phyloP scores from a whole-genome alignment of 2,888 invertebrate genomes.

The Ophraella communa region DNA sequence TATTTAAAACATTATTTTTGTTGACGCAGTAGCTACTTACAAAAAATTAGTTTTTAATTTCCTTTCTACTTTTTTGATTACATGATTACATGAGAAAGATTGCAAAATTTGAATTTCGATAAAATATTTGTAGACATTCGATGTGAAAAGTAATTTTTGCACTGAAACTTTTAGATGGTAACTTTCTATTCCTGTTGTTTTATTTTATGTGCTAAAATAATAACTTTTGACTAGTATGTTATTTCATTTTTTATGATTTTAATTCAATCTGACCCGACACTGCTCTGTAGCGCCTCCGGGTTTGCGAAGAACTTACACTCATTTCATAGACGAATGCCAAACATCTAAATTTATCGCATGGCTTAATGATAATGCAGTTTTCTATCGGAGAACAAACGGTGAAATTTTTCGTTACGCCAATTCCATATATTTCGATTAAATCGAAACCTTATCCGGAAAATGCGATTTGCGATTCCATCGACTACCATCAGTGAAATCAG shows the following conservation, averaged over 20 bases:
- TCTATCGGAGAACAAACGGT: conserved; percentile 33
- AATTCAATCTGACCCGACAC: background rate
- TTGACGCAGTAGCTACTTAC: too few relatives aligned
- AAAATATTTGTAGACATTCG: too few relatives aligned
- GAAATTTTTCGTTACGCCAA: conserved; percentile 43
- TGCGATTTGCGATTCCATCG: conserved; percentile 17
- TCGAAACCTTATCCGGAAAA: conserved; percentile 36
- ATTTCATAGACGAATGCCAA: background rate
- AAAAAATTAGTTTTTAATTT: too few relatives aligned
- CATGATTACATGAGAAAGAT: too few relatives aligned
- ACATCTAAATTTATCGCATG: conserved; percentile 27
- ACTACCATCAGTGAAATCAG: conserved; percentile 21
- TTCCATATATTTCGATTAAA: conserved; percentile 44
- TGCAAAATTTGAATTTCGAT: too few relatives aligned
- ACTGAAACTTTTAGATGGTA: too few relatives aligned
- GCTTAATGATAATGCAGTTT: conserved; percentile 36
- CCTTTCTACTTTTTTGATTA: too few relatives aligned
- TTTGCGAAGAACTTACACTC: background rate
- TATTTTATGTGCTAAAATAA: too few relatives aligned
- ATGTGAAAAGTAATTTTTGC: too few relatives aligned
- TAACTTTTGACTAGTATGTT: too few relatives aligned
- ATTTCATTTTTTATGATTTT: background rate
- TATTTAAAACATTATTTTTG: too few relatives aligned
- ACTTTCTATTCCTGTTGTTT: too few relatives aligned
- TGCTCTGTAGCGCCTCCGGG: background rate